Evolutionary conservation across 2,888 invertebrate genomes (phyloP).

Genomic region (Drosophila birchii): DNA sequence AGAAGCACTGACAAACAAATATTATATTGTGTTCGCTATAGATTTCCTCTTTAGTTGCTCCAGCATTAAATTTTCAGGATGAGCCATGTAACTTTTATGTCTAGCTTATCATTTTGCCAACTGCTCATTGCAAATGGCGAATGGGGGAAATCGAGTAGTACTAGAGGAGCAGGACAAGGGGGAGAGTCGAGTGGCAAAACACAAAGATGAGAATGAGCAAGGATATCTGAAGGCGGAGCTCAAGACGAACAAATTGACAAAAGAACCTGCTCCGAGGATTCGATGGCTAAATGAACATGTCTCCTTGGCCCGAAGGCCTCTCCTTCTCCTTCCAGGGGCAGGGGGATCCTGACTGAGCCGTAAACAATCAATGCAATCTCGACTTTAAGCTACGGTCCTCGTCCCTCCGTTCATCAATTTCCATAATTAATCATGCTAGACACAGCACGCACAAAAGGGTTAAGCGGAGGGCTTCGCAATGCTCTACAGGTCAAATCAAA

Average conservation of each 20-base stretch:
- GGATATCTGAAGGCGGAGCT: conserved; percentile 15
- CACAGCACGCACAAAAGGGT: conserved; percentile 40
- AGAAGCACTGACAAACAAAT: conserved; percentile 32
- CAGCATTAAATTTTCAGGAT: conserved; percentile 47
- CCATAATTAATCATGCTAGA: conserved; percentile 47
- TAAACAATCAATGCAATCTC: conserved; percentile 41
- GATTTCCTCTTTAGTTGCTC: conserved; percentile 40
- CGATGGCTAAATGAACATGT: conserved; percentile 32
- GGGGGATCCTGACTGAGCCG: conserved; percentile 30
- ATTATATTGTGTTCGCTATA: conserved; percentile 55
- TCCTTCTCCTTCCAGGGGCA: background rate
- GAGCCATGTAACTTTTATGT: conserved; percentile 54
- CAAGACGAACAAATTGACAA: conserved; percentile 33
- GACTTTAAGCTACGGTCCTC: background rate
- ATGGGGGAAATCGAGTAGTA: background rate
- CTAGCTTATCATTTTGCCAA: conserved; percentile 59
- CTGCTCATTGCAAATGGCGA: background rate
- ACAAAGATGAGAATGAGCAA: conserved; percentile 7
- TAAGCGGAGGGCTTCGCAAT: conserved; percentile 13
- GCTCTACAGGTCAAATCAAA: conserved; percentile 22
- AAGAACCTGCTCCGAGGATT: conserved; percentile 43
- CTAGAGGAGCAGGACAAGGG: background rate
- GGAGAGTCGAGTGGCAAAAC: conserved; percentile 2
- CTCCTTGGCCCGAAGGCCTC: background rate
- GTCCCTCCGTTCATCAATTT: conserved; percentile 24